Conservation (phyloP, 2,113 vertebrate genomes). For the Vombatus ursinus region DNA sequence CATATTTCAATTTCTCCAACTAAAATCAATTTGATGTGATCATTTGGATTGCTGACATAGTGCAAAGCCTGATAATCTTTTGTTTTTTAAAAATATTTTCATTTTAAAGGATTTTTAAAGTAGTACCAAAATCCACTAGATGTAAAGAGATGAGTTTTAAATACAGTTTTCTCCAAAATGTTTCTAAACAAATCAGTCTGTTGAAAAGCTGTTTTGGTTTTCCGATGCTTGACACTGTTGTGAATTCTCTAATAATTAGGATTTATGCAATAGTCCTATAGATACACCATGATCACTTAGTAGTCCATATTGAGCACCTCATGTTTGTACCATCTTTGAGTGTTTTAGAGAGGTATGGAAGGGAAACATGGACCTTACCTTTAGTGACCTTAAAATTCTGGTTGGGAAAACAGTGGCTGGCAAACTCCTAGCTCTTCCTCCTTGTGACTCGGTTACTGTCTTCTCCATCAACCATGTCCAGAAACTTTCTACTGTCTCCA, state of each 20-base stretch:
- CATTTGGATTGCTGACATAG: constrained; percentile 52
- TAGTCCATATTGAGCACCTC: neutral
- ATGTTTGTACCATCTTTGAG: neutral
- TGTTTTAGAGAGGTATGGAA: neutral
- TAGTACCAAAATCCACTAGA: constrained; percentile 49
- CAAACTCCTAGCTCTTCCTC: neutral
- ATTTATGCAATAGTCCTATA: neutral
- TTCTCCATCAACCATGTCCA: neutral
- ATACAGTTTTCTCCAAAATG: constrained; percentile 44
- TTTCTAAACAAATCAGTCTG: constrained; percentile 59
- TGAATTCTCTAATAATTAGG: constrained; percentile 40
- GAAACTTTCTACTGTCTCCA: neutral
- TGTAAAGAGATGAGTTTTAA: constrained; percentile 67
- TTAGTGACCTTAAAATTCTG: neutral
- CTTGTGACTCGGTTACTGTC: neutral
- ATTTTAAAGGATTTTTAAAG: constrained; percentile 72
- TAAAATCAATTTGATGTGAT: constrained; percentile 75
- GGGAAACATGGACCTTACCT: neutral
- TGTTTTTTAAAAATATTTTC: constrained; percentile 72
- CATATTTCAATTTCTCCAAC: constrained; percentile 70
- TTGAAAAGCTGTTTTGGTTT: constrained; percentile 62
- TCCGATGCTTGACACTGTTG: constrained; percentile 18
- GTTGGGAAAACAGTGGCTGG: neutral
- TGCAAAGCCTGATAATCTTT: constrained; percentile 55
- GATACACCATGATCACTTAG: neutral